phyloP scores from a whole-genome alignment of 2,888 invertebrate species.

The Orthonychiurus folsomi region DNA sequence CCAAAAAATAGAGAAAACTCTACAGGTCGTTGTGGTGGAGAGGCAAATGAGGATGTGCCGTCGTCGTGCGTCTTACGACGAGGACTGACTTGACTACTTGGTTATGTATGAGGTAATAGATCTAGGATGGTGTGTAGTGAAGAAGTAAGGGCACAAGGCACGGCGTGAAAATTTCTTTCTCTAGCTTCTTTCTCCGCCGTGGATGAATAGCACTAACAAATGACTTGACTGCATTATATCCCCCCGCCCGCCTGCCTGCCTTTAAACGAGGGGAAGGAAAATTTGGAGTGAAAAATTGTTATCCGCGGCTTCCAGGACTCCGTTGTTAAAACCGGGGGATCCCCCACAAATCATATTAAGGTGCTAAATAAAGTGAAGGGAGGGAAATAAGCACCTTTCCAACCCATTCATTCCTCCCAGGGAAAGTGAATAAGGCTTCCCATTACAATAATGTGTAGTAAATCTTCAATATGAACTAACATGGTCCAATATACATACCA shows the following conservation, averaged over 20 bases:
- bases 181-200: background rate
- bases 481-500: conserved; percentile 4
- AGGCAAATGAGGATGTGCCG: no score
- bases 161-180: conserved; percentile 23
- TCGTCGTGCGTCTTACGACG: no score
- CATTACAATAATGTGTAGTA: background rate
- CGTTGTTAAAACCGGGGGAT: conserved; percentile 12
- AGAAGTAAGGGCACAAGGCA: conserved; percentile 6
- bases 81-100: conserved; percentile 20
- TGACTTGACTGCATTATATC: conserved; percentile 18
- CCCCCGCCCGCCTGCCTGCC: no score
- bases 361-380: conserved; percentile 11
- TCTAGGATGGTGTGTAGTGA: conserved; percentile 12
- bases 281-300: conserved; percentile 32
- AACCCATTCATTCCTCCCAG: background rate
- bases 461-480: background rate
- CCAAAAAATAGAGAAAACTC: conserved; percentile 17
- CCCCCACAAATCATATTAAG: conserved; percentile 24
- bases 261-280: conserved; percentile 24
- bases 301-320: conserved; percentile 9
- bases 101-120: conserved; percentile 28
- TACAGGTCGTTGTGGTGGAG: conserved; percentile 25
- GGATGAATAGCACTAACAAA: background rate
- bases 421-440: background rate
- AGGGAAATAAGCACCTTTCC: conserved; percentile 14